phyloP scores from a whole-genome alignment of 2,888 invertebrate species.

The Oscheius myriophilus region DNA sequence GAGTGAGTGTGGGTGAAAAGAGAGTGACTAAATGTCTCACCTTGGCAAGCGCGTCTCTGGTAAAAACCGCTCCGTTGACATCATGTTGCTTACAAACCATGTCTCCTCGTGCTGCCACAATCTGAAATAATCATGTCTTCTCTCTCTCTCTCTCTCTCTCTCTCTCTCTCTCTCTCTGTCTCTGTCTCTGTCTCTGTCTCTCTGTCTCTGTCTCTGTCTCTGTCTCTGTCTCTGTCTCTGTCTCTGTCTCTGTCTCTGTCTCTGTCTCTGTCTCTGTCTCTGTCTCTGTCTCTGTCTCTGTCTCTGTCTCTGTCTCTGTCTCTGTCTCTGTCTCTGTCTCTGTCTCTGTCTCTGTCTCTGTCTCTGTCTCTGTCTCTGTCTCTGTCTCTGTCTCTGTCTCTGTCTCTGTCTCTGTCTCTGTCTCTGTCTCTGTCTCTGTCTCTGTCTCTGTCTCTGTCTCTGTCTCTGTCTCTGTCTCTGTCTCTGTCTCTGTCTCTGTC shows the following conservation, averaged over 20 bases:
- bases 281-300: background rate
- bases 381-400: background rate
- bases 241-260: background rate
- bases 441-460: background rate
- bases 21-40: too few species aligned
- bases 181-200: background rate
- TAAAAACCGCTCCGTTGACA: conserved; percentile 84
- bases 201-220: background rate
- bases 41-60: conserved; percentile 91
- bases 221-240: background rate
- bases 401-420: background rate
- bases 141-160: conserved; percentile 2
- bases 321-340: background rate
- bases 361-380: background rate
- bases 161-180: background rate
- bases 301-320: background rate
- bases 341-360: background rate
- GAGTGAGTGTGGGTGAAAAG: too few species aligned
- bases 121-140: conserved; percentile 73
- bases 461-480: background rate
- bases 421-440: background rate
- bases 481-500: background rate
- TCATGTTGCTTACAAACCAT: conserved; percentile 90
- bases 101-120: conserved; percentile 91
- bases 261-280: background rate